These are phyloP conservation scores for Heliconius charithonia DNA, from an alignment of 2,888 invertebrate species.

Conservation along the genomic window DNA sequence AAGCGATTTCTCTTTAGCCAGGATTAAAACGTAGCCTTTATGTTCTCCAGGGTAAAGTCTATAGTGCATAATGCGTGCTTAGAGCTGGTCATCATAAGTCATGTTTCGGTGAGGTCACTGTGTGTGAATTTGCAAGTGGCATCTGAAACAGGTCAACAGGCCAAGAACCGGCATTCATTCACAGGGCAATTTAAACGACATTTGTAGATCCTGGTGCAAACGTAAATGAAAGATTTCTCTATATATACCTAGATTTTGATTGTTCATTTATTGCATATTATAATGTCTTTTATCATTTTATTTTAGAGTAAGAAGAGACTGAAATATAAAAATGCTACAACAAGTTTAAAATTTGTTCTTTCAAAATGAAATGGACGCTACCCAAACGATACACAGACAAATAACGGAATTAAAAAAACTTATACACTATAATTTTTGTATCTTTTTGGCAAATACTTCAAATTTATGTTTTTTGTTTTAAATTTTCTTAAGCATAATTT, in stretches of 20 bases:
- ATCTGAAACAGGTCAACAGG: conserved; percentile 71
- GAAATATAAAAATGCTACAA: neutral
- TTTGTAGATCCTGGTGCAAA: conserved; percentile 36
- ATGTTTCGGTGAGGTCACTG: conserved; percentile 35
- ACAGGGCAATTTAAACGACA: conserved; percentile 60
- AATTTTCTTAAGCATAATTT: no score
- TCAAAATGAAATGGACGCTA: neutral
- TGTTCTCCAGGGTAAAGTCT: conserved; percentile 11
- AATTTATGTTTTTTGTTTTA: no score
- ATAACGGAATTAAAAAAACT: no score
- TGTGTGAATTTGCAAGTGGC: conserved; percentile 41
- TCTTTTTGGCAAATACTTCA: no score
- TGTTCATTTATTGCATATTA: neutral
- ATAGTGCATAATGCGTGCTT: conserved; percentile 19
- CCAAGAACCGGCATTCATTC: conserved; percentile 66
- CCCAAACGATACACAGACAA: neutral
- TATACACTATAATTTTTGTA: no score
- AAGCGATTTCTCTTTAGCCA: conserved; percentile 15
- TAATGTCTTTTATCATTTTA: neutral
- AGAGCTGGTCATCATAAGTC: conserved; percentile 11
- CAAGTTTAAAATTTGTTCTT: neutral
- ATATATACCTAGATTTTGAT: conserved; percentile 6
- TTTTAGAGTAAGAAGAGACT: neutral
- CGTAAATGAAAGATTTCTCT: conserved; percentile 30
- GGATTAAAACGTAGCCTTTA: conserved; percentile 1